Evolutionary conservation across 2,113 vertebrate genomes (phyloP).

Genomic region (Heptranchias perlo): DNA sequence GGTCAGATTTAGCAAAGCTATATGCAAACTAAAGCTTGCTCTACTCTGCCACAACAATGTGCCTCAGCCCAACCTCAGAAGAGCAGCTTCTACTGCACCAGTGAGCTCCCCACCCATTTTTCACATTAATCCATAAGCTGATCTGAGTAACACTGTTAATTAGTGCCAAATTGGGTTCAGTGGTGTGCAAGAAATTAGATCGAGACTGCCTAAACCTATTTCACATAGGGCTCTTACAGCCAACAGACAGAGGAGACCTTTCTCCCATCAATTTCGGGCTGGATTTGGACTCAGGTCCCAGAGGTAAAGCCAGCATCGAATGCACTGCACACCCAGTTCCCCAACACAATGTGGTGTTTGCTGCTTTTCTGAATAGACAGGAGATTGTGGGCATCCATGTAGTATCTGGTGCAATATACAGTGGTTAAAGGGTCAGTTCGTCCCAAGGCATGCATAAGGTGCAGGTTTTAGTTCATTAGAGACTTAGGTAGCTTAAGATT

Average conservation of each 20-base stretch:
- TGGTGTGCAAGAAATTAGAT: not conserved
- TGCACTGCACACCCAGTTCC: not conserved
- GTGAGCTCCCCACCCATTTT: not conserved
- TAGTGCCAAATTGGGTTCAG: not conserved
- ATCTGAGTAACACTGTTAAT: not conserved
- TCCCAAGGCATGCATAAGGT: not conserved
- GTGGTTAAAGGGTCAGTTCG: not conserved
- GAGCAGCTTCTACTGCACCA: not conserved
- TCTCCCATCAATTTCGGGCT: not conserved
- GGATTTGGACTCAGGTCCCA: not conserved
- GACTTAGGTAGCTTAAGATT: not conserved
- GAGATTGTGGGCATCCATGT: not conserved
- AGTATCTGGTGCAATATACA: not conserved
- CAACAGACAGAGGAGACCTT: not conserved
- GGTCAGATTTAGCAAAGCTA: not conserved
- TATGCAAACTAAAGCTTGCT: not conserved
- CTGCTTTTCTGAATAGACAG: not conserved
- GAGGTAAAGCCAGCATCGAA: not conserved
- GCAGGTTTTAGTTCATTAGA: not conserved
- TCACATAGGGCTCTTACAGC: not conserved
- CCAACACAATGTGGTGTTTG: not conserved
- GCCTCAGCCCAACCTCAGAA: not conserved
- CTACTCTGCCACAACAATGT: not conserved
- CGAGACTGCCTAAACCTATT: not conserved
- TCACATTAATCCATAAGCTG: not conserved